Base-by-base conservation (phyloP, 2,797 vertebrate species). In the Acipenser oxyrinchus region DNA sequence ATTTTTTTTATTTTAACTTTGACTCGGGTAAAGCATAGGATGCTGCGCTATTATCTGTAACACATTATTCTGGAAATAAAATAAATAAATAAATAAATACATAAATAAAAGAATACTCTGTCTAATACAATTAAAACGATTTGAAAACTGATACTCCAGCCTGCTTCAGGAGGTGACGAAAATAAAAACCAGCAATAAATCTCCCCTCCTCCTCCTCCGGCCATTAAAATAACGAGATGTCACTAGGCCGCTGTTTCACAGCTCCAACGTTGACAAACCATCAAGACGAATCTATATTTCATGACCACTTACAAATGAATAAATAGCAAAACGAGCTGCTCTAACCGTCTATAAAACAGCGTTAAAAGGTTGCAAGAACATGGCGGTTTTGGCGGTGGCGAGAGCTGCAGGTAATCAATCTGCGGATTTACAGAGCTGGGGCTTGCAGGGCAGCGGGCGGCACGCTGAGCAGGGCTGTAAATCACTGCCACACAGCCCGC, bases 201-300 rank as follows among this genome's bases (percentile, higher is more conserved):
- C 52, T n/a, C 57, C 23, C 15, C 18, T 37, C 76, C 74, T 81
- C 84, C 76, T 81, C 82, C 82, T 82, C 74, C 70, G 71, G 68
- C 81, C 80, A 84, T 89, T 88, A 88, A 88, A 87, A 87, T 86
- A 89, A 89, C 74, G 80, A 88, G 79, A 81, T 87, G 88, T 85
- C 88, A 85, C 74, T 18, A 71, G 76, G 75, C 77, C 70, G 77
- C 68, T 69, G 76, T 79, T 78, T 74, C 77, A 71, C 67, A 68
- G 79, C 74, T 71, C 73, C 68, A 10, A 76, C 66, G 78, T 77
- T 82, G 86, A 88, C 86, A 87, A 55, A 79, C 83, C 82, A 83
- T 90, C 90, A 88, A 85, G 80, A 87, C 86, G 86, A 88, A 90
- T 90, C 83, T 89, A 87, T 88, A 89, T 88, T 90, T 90, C 87